phyloP scores from a whole-genome alignment of 2,888 invertebrate species.

The Eupithecia dodoneata region DNA sequence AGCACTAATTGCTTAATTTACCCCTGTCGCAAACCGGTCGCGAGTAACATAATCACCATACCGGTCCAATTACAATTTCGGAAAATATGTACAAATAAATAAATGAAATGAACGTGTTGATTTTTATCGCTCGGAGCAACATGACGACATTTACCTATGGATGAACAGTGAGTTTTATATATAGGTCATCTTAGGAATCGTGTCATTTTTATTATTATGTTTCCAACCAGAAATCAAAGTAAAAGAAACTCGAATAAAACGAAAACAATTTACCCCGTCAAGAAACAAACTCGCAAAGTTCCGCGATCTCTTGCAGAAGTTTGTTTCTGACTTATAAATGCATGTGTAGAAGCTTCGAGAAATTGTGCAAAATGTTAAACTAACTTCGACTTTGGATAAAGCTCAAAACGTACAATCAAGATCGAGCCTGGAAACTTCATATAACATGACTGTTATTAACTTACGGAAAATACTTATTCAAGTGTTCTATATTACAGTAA shows the following conservation, averaged over 20 bases:
- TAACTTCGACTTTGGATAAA: background rate
- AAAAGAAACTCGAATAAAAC: background rate
- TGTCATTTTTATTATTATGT: background rate
- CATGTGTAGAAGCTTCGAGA: conserved; percentile 2
- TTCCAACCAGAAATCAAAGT: background rate
- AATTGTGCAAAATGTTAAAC: conserved; percentile 3
- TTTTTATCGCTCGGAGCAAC: too few relatives aligned
- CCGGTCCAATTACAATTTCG: too few relatives aligned
- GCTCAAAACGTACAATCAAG: conserved; percentile 4
- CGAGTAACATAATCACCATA: too few relatives aligned
- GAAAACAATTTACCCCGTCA: conserved; percentile 3
- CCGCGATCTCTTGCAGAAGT: conserved; percentile 1
- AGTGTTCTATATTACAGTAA: background rate
- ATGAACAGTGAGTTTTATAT: background rate
- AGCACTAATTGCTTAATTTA: too few relatives aligned
- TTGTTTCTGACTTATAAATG: background rate
- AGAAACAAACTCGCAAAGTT: conserved; percentile 1
- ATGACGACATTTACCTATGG: too few relatives aligned
- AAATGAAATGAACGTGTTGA: too few relatives aligned
- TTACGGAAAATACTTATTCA: background rate
- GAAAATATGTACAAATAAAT: too few relatives aligned
- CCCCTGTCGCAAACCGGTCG: too few relatives aligned
- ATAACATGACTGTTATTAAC: background rate
- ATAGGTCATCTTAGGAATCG: background rate
- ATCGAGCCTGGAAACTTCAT: background rate